Percentiles rank a stretch among this genome's conserved stretches.
Evolutionary conservation across 2,888 invertebrate genomes (phyloP).

Genomic region (Abrostola triplasia): DNA sequence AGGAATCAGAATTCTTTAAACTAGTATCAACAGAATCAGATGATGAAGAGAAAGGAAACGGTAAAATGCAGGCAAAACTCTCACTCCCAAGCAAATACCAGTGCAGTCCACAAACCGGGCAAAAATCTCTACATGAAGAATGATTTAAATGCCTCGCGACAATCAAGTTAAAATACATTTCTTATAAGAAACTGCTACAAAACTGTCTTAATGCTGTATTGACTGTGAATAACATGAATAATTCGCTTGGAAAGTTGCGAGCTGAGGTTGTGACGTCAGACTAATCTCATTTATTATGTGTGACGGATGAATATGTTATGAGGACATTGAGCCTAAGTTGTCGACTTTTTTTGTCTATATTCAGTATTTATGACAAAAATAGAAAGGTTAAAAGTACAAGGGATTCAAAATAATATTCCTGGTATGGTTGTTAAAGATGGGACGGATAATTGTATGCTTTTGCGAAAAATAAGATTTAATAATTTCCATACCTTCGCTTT

Average conservation of each 20-base stretch:
- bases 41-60: background rate
- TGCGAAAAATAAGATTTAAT: too few relatives aligned
- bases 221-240: slow-evolving; percentile 56
- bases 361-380: background rate
- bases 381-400: background rate
- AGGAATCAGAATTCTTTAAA: background rate
- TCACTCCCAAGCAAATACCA: background rate
- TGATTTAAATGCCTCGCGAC: slow-evolving; percentile 9
- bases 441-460: too few relatives aligned
- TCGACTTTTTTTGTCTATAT: slow-evolving; percentile 4
- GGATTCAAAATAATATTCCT: too few relatives aligned
- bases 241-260: slow-evolving; percentile 63
- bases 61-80: background rate
- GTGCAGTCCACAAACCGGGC: background rate
- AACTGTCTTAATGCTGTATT: slow-evolving; percentile 39
- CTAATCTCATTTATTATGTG: slow-evolving; percentile 63
- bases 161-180: slow-evolving; percentile 24
- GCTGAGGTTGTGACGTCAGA: slow-evolving; percentile 56
- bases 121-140: slow-evolving; percentile 5
- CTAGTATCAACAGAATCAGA: background rate
- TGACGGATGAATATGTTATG: slow-evolving; percentile 62
- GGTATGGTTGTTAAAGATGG: too few relatives aligned
- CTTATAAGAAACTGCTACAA: slow-evolving; percentile 34
- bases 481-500: too few relatives aligned
- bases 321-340: slow-evolving; percentile 56